These are phyloP conservation scores for Phanerotoma sp. DNA, from an alignment of 2,888 invertebrate genomes.

Conservation along the genomic window DNA sequence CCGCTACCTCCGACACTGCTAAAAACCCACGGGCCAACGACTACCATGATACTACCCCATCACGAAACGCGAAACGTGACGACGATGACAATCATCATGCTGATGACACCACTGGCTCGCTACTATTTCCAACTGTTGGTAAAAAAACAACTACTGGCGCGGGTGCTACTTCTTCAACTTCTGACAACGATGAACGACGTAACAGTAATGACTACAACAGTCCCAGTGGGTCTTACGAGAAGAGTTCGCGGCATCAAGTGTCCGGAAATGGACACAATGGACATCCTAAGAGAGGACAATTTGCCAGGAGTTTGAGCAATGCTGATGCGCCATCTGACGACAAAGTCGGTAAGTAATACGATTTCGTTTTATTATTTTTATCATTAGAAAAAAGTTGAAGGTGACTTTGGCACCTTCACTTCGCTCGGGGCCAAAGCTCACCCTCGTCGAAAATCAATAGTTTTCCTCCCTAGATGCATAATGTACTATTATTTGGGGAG, in stretches of 20 bases:
- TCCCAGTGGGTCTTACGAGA: constrained; percentile 54
- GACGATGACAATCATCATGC: constrained; percentile 25
- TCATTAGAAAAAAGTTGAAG: too few species aligned
- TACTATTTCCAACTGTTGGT: constrained; percentile 29
- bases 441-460: too few species aligned
- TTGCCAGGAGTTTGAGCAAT: constrained; percentile 79
- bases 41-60: constrained; percentile 34
- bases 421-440: too few species aligned
- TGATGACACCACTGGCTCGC: constrained; percentile 30
- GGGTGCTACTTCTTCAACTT: constrained; percentile 31
- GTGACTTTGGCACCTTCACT: too few species aligned
- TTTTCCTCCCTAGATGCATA: too few species aligned
- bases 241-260: constrained; percentile 45
- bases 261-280: constrained; percentile 54
- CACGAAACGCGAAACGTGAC: constrained; percentile 40
- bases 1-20: constrained; percentile 58
- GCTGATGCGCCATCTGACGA: constrained; percentile 82
- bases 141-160: constrained; percentile 29
- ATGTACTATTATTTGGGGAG: too few species aligned
- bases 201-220: constrained; percentile 54
- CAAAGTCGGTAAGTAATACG: constrained; percentile 71
- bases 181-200: constrained; percentile 16
- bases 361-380: background rate
- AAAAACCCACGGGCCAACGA: constrained; percentile 55
- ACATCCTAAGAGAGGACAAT: constrained; percentile 63